Percentiles rank a stretch among this genome's conserved stretches.
These are phyloP conservation scores for Clarias platycephalus DNA, from an alignment of 2,797 vertebrate species.

Conservation along the genomic window DNA sequence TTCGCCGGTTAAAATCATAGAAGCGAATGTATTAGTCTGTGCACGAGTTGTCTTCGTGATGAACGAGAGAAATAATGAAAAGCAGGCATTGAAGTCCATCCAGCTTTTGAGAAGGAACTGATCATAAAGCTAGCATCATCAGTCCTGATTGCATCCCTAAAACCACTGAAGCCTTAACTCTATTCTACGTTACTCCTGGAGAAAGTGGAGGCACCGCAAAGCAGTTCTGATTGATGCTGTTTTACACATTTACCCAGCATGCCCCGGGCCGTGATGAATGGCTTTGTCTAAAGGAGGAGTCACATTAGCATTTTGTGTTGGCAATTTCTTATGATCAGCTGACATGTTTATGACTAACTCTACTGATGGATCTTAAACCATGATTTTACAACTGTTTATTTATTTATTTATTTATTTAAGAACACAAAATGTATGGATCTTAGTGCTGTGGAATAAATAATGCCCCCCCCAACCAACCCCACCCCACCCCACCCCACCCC, in stretches of 20 bases:
- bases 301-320: conserved; percentile 52
- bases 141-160: conserved; percentile 26
- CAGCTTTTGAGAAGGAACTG: conserved; percentile 1
- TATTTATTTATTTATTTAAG: conserved; percentile 40
- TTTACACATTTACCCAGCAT: conserved; percentile 50
- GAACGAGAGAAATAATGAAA: conserved; percentile 32
- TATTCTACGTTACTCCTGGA: conserved; percentile 22
- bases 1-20: conserved; percentile 22
- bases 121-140: conserved; percentile 31
- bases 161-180: conserved; percentile 20
- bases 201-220: conserved; percentile 30
- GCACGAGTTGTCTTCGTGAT: conserved; percentile 27
- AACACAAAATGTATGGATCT: conserved; percentile 50
- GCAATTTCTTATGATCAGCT: conserved; percentile 50
- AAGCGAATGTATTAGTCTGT: conserved; percentile 18
- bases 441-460: conserved; percentile 45
- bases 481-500: too few relatives aligned
- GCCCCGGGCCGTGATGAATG: conserved; percentile 45
- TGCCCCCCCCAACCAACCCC: not conserved
- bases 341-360: conserved; percentile 51
- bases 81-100: conserved; percentile 13
- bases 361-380: conserved; percentile 52
- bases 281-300: conserved; percentile 50
- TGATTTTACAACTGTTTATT: conserved; percentile 26
- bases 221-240: conserved; percentile 46